Conservation (phyloP, 2,888 invertebrate genomes). For the Oxystoma pomonae region DNA sequence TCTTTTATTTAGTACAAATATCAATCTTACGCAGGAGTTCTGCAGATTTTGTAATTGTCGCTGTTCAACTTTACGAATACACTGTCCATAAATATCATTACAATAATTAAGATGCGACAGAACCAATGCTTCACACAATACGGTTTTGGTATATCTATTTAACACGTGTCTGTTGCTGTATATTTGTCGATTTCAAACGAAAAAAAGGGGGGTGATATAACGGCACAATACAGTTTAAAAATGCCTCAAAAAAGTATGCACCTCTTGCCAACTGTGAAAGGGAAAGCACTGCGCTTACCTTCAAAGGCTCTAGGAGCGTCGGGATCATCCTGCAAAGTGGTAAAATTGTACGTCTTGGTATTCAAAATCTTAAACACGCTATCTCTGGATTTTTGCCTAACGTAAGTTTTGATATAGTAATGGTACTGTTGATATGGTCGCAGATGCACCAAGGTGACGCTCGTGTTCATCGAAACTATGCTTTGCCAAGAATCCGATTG, state of each 20-base stretch:
- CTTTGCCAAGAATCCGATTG: constrained; percentile 37
- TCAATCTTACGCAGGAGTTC: too few relatives aligned
- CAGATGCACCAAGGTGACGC: constrained; percentile 47
- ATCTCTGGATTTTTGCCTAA: background rate
- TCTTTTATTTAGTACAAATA: too few relatives aligned
- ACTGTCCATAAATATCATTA: background rate
- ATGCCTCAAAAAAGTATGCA: background rate
- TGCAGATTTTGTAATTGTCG: too few relatives aligned
- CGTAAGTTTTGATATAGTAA: constrained; percentile 58
- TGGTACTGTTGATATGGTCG: constrained; percentile 69
- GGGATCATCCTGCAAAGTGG: constrained; percentile 59
- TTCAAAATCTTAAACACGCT: constrained; percentile 37
- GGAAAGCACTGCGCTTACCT: constrained; percentile 10
- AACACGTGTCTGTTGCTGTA: too few relatives aligned
- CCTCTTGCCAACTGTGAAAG: background rate
- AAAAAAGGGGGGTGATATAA: too few relatives aligned
- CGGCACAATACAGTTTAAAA: too few relatives aligned
- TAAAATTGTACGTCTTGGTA: constrained; percentile 60
- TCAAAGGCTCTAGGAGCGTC: constrained; percentile 40
- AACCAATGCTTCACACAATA: background rate
- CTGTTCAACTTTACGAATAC: background rate
- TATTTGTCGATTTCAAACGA: too few relatives aligned
- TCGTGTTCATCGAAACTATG: constrained; percentile 32
- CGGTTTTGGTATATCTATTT: background rate
- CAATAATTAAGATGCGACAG: background rate